Base-by-base conservation (phyloP, 2,797 vertebrate genomes). In the Takifugu ocellatus region DNA sequence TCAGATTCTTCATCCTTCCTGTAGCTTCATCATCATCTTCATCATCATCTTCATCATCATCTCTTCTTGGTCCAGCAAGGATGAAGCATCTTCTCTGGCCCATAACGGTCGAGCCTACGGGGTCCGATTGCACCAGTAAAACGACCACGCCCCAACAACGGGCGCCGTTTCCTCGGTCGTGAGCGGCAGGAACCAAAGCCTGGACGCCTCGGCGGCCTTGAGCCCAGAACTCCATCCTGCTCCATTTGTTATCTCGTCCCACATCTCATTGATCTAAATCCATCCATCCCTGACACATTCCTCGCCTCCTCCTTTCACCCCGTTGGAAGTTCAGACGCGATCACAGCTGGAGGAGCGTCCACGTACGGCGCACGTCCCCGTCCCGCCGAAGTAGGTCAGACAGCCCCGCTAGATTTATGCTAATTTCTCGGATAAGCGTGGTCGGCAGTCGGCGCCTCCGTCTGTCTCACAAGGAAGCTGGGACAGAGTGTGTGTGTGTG, bases 361-460 rank as follows among this genome's bases (percentile, higher is more conserved):
- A 17, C 49, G 26, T 24, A 47, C 48, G 54, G 72, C 62, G 6
- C 54, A 47, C 33, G 9, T 49, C 61, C 54, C 26, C 3, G 26
- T 62, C 68, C 64, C 51, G 42, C 43, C 56, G 60, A 84, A 78
- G 55, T 83, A 62, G 82, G 79, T 66, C 82, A 81, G 46, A 65
- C 75, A 24, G 46, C 48, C 8, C 25, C 44, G 47, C 15, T 52
- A 43, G 49, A 61, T 50, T 67, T 70, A 84, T 82, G 68, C 64
- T 77, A 77, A 81, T 77, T 9, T 54, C 1, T 59, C 47, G 44
- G 58, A 56, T 69, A 51, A 65, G 56, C 54, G 8, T 54, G 56
- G 53, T 66, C 36, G 47, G 51, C 31, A 65, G 49, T 46, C 47
- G 51, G 31, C 33, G 49, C 33, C 54, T 11, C 21, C 26, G n/a